A percentile compares a stretch with the other conserved stretches of the same genome.
Evolutionary conservation across 2,888 invertebrate genomes (phyloP).

Genomic region (Lordiphosa fenestrarum): DNA sequence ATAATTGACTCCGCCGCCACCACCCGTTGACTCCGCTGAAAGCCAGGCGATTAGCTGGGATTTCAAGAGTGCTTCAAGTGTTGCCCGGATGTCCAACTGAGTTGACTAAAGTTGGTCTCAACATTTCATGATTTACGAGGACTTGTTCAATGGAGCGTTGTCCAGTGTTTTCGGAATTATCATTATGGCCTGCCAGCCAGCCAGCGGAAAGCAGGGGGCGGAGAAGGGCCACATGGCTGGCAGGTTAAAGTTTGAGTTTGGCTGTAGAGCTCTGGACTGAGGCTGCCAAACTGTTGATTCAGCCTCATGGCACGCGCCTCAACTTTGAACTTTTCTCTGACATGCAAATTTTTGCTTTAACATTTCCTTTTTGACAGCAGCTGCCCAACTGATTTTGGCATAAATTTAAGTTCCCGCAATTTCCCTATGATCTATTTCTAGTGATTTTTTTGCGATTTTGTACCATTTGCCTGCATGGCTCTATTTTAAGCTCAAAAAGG

Average conservation of each 20-base stretch:
- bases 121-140: constrained; percentile 51
- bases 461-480: constrained; percentile 26
- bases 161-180: constrained; percentile 47
- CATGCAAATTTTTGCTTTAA: no score
- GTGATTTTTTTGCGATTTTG: neutral
- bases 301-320: constrained; percentile 48
- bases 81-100: constrained; percentile 27
- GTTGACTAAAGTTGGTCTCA: constrained; percentile 14
- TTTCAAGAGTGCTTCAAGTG: constrained; percentile 57
- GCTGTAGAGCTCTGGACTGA: constrained; percentile 23
- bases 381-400: constrained; percentile 18
- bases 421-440: no score
- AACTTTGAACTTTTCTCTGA: constrained; percentile 57
- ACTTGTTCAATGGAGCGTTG: constrained; percentile 47
- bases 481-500: constrained; percentile 10
- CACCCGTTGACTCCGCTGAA: constrained; percentile 33
- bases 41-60: constrained; percentile 54
- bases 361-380: no score
- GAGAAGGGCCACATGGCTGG: neutral
- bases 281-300: constrained; percentile 68
- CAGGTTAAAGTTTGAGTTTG: neutral
- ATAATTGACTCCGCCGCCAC: constrained; percentile 43
- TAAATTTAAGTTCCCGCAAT: constrained; percentile 4
- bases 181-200: constrained; percentile 16
- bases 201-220: neutral